Conservation (phyloP, 30 jellyfish, hydroid and myxozoan genomes). For the Aurelia sp. region DNA sequence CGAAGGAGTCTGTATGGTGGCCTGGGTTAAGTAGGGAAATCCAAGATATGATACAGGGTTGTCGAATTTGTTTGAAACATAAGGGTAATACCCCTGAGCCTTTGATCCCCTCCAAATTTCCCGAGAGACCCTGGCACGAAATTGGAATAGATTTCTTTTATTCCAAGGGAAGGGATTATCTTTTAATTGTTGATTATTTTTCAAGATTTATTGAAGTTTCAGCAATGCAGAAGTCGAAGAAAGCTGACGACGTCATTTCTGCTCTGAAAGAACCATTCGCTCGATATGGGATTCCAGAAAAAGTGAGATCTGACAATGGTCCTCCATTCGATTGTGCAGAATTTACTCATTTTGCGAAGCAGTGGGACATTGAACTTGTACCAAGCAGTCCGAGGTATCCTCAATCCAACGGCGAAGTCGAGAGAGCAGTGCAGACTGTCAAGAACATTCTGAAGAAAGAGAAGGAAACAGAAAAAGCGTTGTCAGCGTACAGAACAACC, state of each 20-base stretch:
- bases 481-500: neutral
- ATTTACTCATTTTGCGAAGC: constrained; percentile 20
- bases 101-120: constrained; percentile 32
- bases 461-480: constrained; percentile 8
- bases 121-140: constrained; percentile 39
- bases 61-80: constrained; percentile 37
- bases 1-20: constrained; percentile 16
- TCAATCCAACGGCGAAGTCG: constrained; percentile 4
- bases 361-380: neutral
- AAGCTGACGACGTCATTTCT: neutral
- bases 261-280: constrained; percentile 12
- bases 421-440: neutral
- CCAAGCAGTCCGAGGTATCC: constrained; percentile 41
- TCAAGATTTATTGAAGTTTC: constrained; percentile 32
- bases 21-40: no score
- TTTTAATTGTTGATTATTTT: constrained; percentile 27
- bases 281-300: constrained; percentile 31
- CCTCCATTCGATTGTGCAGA: constrained; percentile 13
- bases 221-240: constrained; percentile 18
- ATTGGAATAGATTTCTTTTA: constrained; percentile 15
- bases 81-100: constrained; percentile 9
- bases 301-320: constrained; percentile 25
- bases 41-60: constrained; percentile 1
- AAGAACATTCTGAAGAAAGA: constrained; percentile 4
- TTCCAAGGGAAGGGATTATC: constrained; percentile 51